Percentiles rank a stretch among this genome's conserved stretches.
phyloP scores from a whole-genome alignment of 1,140 invertebrate genomes.

The Brachionus asplanchnoidis region DNA sequence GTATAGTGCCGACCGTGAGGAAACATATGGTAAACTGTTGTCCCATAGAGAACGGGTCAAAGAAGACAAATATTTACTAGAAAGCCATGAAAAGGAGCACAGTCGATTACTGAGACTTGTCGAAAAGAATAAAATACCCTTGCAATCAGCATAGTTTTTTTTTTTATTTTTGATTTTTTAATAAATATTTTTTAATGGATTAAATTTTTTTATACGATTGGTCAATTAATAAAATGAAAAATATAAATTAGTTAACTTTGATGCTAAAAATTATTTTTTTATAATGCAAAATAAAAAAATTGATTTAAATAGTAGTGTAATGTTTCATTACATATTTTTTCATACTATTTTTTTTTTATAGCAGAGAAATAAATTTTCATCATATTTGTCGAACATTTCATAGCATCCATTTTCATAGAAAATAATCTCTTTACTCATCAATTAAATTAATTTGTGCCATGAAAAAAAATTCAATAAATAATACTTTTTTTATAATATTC shows the following conservation, averaged over 20 bases:
- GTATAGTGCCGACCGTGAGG: conserved; percentile 49
- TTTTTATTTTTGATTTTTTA: background rate
- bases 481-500: too few relatives aligned
- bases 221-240: too few relatives aligned
- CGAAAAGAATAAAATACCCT: conserved; percentile 38
- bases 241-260: too few relatives aligned
- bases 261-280: too few relatives aligned
- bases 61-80: conserved; percentile 47
- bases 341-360: background rate
- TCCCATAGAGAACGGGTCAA: conserved; percentile 47
- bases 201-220: too few relatives aligned
- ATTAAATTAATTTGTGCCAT: too few relatives aligned
- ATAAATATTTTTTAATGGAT: background rate
- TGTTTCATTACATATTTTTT: background rate
- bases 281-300: too few relatives aligned
- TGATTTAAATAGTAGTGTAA: too few relatives aligned
- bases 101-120: conserved; percentile 46
- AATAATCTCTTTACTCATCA: too few relatives aligned
- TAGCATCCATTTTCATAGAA: background rate
- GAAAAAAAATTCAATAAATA: too few relatives aligned
- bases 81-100: conserved; percentile 50
- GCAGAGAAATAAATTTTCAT: background rate
- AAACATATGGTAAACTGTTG: conserved; percentile 48
- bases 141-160: background rate
- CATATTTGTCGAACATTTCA: background rate